Evolutionary conservation across 2,113 vertebrate genomes (phyloP).

Genomic region (Nycticebus coucang): DNA sequence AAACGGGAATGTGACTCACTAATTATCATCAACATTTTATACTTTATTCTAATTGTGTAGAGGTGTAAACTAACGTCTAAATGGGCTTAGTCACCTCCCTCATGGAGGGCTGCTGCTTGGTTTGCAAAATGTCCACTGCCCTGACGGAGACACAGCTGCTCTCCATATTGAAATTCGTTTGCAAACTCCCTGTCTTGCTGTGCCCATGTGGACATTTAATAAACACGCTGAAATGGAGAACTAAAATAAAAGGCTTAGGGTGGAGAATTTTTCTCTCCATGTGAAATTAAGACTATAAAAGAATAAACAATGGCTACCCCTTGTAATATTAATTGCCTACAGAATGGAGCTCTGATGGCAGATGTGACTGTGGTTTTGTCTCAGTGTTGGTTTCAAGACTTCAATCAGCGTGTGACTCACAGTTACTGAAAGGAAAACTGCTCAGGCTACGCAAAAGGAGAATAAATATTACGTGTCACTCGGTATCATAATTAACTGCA

Average conservation of each 20-base stretch:
- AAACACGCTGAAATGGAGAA: background rate
- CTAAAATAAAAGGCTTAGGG: background rate
- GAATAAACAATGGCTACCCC: conserved; percentile 66
- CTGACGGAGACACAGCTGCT: background rate
- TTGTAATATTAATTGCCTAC: conserved; percentile 77
- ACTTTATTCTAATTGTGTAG: background rate
- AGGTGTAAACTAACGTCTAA: background rate
- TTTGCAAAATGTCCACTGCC: background rate
- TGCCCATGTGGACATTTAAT: background rate
- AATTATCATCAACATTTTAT: too few species aligned
- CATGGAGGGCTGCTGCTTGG: too few species aligned
- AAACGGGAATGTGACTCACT: too few species aligned
- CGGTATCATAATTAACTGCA: conserved; percentile 86
- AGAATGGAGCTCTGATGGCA: conserved; percentile 61
- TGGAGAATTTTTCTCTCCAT: background rate
- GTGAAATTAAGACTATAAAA: conserved; percentile 70
- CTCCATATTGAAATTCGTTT: background rate
- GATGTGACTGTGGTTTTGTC: conserved; percentile 68
- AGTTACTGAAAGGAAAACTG: conserved; percentile 81
- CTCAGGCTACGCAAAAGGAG: conserved; percentile 77
- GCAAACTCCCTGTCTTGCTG: background rate
- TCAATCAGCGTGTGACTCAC: conserved; percentile 84
- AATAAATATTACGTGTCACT: conserved; percentile 85
- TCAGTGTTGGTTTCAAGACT: conserved; percentile 79
- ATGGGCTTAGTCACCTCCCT: background rate